phyloP scores from a whole-genome alignment of 2,113 vertebrate species.

The Melanerpes aurifrons region DNA sequence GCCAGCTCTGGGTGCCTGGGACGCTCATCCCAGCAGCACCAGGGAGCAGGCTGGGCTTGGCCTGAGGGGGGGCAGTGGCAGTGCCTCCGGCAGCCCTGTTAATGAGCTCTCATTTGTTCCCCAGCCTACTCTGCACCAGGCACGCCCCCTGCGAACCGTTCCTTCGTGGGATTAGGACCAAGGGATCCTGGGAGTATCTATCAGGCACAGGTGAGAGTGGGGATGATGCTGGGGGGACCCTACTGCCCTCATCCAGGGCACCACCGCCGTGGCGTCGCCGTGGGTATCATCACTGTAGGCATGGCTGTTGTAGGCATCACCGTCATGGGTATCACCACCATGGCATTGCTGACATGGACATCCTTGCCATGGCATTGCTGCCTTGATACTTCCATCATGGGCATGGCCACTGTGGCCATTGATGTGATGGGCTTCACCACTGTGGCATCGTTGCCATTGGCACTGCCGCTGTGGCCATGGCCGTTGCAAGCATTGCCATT shows the following conservation, averaged over 20 bases:
- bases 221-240: slow-evolving; percentile 59
- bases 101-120: slow-evolving; percentile 77
- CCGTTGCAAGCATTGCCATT: not conserved
- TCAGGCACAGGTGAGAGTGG: slow-evolving; percentile 92
- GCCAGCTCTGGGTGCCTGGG: not conserved
- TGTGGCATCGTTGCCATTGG: not conserved
- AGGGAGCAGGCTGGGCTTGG: slow-evolving; percentile 1
- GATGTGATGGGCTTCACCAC: not conserved
- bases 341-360: not conserved
- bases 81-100: slow-evolving; percentile 38
- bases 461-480: not conserved
- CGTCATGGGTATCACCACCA: fast-evolving
- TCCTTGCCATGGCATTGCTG: not conserved
- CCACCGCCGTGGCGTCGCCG: not conserved
- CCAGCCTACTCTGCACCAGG: slow-evolving; percentile 93
- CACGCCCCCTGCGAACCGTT: slow-evolving; percentile 92
- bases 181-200: slow-evolving; percentile 93
- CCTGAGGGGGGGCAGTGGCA: not conserved
- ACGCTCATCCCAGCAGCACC: not conserved
- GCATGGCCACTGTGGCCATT: too few relatives aligned
- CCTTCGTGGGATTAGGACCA: slow-evolving; percentile 94
- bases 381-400: too few relatives aligned
- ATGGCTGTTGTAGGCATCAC: not conserved
- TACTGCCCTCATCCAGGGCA: not conserved
- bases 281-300: not conserved